Evolutionary conservation across 2,888 invertebrate species (phyloP).

Genomic region (Caenorhabditis macrosperma): DNA sequence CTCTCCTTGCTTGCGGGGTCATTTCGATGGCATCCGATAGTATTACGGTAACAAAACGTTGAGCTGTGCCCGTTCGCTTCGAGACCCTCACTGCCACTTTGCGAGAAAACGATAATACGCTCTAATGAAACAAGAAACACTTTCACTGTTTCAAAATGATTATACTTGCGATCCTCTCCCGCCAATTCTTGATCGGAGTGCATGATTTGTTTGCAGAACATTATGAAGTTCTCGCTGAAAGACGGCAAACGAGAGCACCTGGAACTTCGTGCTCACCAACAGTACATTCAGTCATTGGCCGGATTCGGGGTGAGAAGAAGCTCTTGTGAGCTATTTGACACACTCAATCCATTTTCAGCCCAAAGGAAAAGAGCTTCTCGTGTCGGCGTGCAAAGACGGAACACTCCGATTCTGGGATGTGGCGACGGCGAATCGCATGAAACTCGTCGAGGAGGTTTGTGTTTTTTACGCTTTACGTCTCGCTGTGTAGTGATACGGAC

Average conservation of each 20-base stretch:
- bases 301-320: conserved; percentile 35
- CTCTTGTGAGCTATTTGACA: too few relatives aligned
- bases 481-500: too few relatives aligned
- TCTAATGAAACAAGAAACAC: not conserved
- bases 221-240: conserved; percentile 72
- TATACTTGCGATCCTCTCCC: too few relatives aligned
- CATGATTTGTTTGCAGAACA: conserved; percentile 60
- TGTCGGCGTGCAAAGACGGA: conserved; percentile 86
- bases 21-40: too few relatives aligned
- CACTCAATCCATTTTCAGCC: conserved; percentile 16
- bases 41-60: too few relatives aligned
- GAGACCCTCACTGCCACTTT: too few relatives aligned
- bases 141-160: not conserved
- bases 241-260: conserved; percentile 73
- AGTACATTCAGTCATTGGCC: conserved; percentile 64
- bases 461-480: not conserved
- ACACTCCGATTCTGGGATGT: conserved; percentile 87
- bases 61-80: too few relatives aligned
- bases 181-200: not conserved
- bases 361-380: conserved; percentile 45
- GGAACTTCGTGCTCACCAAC: conserved; percentile 68
- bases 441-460: conserved; percentile 77
- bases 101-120: too few relatives aligned
- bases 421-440: conserved; percentile 85
- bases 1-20: too few relatives aligned